phyloP scores from a whole-genome alignment of 2,797 vertebrate genomes.

The Vultur gryphus region DNA sequence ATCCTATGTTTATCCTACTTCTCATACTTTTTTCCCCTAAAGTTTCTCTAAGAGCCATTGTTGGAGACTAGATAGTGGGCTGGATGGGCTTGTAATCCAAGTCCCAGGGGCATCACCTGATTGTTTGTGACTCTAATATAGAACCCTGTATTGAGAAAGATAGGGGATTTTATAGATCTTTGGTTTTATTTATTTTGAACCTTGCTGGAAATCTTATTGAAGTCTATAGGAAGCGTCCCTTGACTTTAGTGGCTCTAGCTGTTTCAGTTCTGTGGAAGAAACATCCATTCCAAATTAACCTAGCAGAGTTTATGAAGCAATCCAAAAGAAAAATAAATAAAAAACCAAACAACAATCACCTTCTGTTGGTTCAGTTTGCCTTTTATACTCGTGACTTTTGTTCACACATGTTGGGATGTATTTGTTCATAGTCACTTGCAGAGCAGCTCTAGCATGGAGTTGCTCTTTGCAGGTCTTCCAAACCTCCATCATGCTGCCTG shows the following conservation, averaged over 20 bases:
- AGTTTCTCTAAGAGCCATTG: not conserved
- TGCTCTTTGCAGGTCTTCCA: not conserved
- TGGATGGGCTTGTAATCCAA: not conserved
- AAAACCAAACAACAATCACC: fast-evolving
- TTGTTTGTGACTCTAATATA: not conserved
- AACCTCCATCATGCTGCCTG: fast-evolving
- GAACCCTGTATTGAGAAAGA: not conserved
- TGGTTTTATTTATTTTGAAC: not conserved
- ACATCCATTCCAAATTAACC: not conserved
- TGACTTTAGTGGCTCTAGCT: not conserved
- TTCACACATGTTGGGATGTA: not conserved
- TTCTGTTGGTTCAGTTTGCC: not conserved
- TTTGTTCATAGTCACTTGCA: not conserved
- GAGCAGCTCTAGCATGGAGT: not conserved
- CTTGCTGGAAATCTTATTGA: not conserved
- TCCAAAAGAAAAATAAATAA: not conserved
- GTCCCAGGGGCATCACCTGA: not conserved
- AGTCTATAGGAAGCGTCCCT: not conserved
- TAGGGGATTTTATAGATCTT: not conserved
- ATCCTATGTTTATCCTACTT: not conserved
- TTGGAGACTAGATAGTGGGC: not conserved
- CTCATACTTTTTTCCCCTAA: not conserved
- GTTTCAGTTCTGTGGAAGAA: not conserved
- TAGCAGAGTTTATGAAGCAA: not conserved
- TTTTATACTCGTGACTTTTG: not conserved